phyloP scores from a whole-genome alignment of 1,140 invertebrate genomes.

The Leptonema lineaticorne region DNA sequence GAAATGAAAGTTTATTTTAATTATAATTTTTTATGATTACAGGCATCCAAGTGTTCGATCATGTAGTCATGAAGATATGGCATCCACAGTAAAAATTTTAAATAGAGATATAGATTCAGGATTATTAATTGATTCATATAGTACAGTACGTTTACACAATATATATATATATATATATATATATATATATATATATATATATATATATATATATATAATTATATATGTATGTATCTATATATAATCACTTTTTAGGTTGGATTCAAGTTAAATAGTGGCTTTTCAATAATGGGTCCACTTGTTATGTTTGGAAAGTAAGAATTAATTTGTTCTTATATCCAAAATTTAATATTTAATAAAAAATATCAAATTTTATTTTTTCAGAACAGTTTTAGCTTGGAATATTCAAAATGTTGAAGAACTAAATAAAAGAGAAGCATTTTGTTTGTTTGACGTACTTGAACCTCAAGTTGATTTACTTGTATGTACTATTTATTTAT shows the following conservation, averaged over 20 bases:
- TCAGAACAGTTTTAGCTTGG: slow-evolving; percentile 69
- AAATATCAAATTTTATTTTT: slow-evolving; percentile 34
- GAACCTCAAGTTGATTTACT: slow-evolving; percentile 76
- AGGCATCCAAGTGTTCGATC: background rate
- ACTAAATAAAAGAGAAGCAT: slow-evolving; percentile 67
- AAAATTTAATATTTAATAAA: background rate
- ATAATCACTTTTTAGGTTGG: slow-evolving; percentile 23
- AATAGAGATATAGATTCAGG: slow-evolving; percentile 29
- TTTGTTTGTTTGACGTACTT: slow-evolving; percentile 67
- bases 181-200: background rate
- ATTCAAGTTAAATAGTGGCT: slow-evolving; percentile 32
- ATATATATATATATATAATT: background rate
- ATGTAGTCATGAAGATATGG: slow-evolving; percentile 17
- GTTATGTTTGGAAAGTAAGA: slow-evolving; percentile 34
- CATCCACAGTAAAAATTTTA: slow-evolving; percentile 26
- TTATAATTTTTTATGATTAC: background rate
- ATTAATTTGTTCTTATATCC: background rate
- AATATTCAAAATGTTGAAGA: slow-evolving; percentile 61
- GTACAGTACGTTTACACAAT: slow-evolving; percentile 23
- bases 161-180: background rate
- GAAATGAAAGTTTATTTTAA: background rate
- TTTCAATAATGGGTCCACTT: slow-evolving; percentile 31
- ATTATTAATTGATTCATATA: slow-evolving; percentile 27
- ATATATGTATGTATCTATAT: background rate
- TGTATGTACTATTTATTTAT: too few relatives aligned